These are phyloP conservation scores for Alviniconcha strummeri DNA, from an alignment of 2,888 invertebrate genomes.

Conservation along the genomic window DNA sequence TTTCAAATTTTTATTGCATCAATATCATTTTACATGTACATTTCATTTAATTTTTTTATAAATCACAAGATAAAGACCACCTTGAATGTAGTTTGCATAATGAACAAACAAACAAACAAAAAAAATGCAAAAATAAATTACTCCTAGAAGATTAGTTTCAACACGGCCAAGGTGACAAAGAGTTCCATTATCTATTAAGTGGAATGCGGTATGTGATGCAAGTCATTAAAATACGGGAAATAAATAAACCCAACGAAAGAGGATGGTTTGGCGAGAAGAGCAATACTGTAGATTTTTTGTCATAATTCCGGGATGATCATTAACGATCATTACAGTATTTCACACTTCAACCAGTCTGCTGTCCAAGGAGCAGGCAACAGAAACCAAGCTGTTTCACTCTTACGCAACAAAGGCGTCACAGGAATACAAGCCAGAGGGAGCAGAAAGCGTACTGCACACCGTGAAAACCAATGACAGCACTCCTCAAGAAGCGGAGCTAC, in stretches of 20 bases:
- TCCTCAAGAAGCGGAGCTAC: no score
- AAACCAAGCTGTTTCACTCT: no score
- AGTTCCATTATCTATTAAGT: conserved; percentile 19
- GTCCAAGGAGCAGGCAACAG: no score
- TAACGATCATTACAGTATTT: no score
- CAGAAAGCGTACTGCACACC: no score
- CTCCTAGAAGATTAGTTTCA: conserved; percentile 8
- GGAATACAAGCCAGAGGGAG: no score
- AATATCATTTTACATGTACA: conserved; percentile 29
- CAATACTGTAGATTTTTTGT: conserved; percentile 12
- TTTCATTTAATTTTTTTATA: conserved; percentile 46
- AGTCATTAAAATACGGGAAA: not conserved
- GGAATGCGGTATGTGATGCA: conserved; percentile 24
- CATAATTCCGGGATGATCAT: not conserved
- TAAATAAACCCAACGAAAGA: not conserved
- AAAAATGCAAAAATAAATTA: conserved; percentile 41
- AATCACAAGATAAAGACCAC: conserved; percentile 48
- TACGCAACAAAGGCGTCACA: no score
- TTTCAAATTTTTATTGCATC: conserved; percentile 33
- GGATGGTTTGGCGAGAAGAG: conserved; percentile 12
- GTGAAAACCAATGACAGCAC: no score
- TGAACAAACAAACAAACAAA: conserved; percentile 46
- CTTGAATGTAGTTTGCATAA: conserved; percentile 45
- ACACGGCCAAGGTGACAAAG: conserved; percentile 7
- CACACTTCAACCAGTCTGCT: not conserved